Conservation (phyloP, 2,113 vertebrate species). For the Rhinoptilus africanus region DNA sequence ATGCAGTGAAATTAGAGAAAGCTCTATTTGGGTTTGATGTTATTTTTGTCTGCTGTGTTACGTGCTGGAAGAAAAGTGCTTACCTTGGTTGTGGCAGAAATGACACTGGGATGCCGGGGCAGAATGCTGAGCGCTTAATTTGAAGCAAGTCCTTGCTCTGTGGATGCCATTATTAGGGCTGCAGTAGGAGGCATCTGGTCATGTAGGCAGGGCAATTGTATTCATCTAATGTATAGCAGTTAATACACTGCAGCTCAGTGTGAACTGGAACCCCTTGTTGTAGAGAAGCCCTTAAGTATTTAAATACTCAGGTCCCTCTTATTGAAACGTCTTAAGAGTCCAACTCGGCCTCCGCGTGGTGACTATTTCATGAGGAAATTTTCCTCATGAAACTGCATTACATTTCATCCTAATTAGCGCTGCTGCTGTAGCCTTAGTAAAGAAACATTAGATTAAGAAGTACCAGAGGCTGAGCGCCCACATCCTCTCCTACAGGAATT, state of each 20-base stretch:
- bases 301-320: not conserved
- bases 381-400: slow-evolving; percentile 19
- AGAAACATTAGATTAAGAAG: slow-evolving; percentile 8
- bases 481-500: slow-evolving; percentile 24
- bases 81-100: not conserved
- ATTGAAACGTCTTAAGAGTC: not conserved
- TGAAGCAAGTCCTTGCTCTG: not conserved
- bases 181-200: not conserved
- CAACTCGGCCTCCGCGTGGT: not conserved
- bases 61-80: not conserved
- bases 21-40: not conserved
- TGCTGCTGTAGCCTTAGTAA: not conserved
- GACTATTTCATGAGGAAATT: not conserved
- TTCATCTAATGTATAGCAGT: not conserved
- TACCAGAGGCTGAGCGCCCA: not conserved
- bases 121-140: not conserved
- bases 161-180: not conserved
- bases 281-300: slow-evolving; percentile 24
- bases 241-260: slow-evolving; percentile 1
- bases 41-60: not conserved
- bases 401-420: slow-evolving; percentile 32
- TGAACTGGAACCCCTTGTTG: not conserved
- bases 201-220: not conserved
- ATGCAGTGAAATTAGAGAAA: not conserved
- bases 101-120: not conserved